Base-by-base conservation (phyloP, 2,797 vertebrate genomes). In the Ciconia nigra region DNA sequence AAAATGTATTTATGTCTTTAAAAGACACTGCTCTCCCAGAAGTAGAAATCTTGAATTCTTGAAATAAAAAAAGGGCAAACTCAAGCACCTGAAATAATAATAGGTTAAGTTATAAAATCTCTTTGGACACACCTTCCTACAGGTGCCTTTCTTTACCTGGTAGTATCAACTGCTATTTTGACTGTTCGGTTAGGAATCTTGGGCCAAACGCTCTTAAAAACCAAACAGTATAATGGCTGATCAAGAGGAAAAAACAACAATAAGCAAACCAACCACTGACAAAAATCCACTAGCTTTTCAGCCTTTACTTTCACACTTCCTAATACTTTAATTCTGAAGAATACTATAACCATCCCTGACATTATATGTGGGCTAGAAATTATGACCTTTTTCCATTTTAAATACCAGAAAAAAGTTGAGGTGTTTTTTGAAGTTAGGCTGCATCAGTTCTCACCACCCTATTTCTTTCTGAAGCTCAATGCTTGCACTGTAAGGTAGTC, bases 211-310 rank as follows among this genome's bases (percentile, higher is more conserved):
- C 12, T 39, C 39, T 24, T n/a, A 51, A 82, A 49, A 83, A 19
- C 17, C n/a, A 13, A 59, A 63, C 0, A 5, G 24, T 42, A 3
- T 8, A 80, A 57, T 2, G 5, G 24, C 15, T 39, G 44, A 92
- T 15, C 0, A 0, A 57, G 46, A 57, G 5, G 4, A n/a, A 85
- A 49, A 69, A 61, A 33, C 12, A 69, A 22, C 4, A 83, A 51
- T 7, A 42, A 47, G 52, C 20, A 63, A 58, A 55, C 11, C 35
- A 79, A 52, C 7, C 39, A 86, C 52, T 44, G 14, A 46, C 13
- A 80, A 73, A 66, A 78, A 31, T 1, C 1, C 25, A 76, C 11
- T 14, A 59, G 28, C 7, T 61, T 74, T 90, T 26, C n/a, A 72
- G 49, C 9, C 44, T 35, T 83, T 51, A 55, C 39, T 71, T 59